A percentile compares a stretch with the other conserved stretches of the same genome.
phyloP scores from a whole-genome alignment of 1,140 invertebrate species.

The Leptinotarsa texana region DNA sequence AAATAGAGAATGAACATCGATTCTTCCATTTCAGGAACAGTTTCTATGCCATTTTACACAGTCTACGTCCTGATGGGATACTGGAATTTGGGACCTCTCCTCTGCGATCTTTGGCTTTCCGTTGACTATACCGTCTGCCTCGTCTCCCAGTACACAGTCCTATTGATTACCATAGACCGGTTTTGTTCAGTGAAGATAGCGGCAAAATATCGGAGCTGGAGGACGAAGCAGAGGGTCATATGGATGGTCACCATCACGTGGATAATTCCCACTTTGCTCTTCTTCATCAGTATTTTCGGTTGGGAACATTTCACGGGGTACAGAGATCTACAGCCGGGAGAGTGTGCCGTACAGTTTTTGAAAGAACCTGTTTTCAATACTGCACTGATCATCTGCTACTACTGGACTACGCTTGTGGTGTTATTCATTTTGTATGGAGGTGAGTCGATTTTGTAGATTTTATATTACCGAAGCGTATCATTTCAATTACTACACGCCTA shows the following conservation, averaged over 20 bases:
- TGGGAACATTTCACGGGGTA: conserved; percentile 98
- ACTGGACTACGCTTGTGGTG: conserved; percentile 94
- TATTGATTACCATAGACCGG: conserved; percentile 97
- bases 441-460: neutral
- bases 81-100: conserved; percentile 94
- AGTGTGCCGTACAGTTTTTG: conserved; percentile 97
- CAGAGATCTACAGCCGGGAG: conserved; percentile 80
- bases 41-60: conserved; percentile 95
- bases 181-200: conserved; percentile 99
- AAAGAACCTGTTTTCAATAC: conserved; percentile 98
- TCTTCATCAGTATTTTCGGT: conserved; percentile 98
- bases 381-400: conserved; percentile 96
- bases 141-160: conserved; percentile 98
- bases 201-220: conserved; percentile 93
- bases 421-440: conserved; percentile 94
- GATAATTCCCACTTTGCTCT: conserved; percentile 95
- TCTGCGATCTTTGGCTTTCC: conserved; percentile 98
- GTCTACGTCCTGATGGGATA: conserved; percentile 94
- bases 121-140: conserved; percentile 99
- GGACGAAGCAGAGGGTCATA: conserved; percentile 89
- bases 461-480: no score
- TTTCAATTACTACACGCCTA: no score
- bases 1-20: no score
- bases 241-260: conserved; percentile 96
- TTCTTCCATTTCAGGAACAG: conserved; percentile 69